Evolutionary conservation across 2,888 invertebrate species (phyloP).

Genomic region (Eremobia ochroleuca): DNA sequence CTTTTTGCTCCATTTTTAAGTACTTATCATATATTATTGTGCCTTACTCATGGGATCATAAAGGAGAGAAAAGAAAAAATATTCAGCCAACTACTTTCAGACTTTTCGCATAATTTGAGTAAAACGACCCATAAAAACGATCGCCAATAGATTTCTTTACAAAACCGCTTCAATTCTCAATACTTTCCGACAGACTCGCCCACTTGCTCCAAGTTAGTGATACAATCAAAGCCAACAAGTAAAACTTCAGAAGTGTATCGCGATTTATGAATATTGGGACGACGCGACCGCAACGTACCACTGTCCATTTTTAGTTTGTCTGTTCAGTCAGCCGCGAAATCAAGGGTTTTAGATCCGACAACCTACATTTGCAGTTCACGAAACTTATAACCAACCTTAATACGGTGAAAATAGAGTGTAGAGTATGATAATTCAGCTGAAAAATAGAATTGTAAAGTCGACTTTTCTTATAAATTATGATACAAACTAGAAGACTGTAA

Average conservation of each 20-base stretch:
- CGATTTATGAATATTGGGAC: conserved; percentile 75
- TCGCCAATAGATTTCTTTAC: neutral
- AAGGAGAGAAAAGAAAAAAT: neutral
- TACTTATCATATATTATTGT: no score
- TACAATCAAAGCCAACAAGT: conserved; percentile 58
- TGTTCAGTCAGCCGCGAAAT: conserved; percentile 73
- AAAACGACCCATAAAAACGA: neutral
- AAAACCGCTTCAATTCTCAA: conserved; percentile 31
- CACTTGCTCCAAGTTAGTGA: conserved; percentile 26
- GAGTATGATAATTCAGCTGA: neutral
- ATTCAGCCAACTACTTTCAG: neutral
- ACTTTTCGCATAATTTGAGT: neutral
- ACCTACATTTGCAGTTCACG: neutral
- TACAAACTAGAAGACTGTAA: conserved; percentile 67
- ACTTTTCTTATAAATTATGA: conserved; percentile 70
- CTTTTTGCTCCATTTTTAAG: no score
- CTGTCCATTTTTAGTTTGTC: conserved; percentile 72
- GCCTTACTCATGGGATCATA: neutral
- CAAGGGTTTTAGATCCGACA: conserved; percentile 65
- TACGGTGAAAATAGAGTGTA: conserved; percentile 3
- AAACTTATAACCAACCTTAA: conserved; percentile 41
- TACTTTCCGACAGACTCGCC: conserved; percentile 20
- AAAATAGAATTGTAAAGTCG: conserved; percentile 39
- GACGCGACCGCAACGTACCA: conserved; percentile 65
- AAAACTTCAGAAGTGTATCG: conserved; percentile 54